Conservation (phyloP, 2,888 invertebrate species). For the Brachylomia viminalis region DNA sequence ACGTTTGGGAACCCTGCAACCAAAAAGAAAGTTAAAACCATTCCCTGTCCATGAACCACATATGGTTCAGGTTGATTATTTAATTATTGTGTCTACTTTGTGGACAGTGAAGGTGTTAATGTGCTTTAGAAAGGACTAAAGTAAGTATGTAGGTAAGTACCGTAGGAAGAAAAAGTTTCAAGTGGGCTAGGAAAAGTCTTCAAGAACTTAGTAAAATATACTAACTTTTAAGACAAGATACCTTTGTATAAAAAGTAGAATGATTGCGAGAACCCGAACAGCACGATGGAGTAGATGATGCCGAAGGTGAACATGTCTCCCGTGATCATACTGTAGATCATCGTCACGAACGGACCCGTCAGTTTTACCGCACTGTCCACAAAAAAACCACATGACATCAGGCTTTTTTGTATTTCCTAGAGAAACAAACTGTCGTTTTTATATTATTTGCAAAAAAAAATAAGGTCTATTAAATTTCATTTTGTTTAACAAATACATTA, state of each 20-base stretch:
- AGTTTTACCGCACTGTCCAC: conserved; percentile 95
- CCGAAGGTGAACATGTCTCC: conserved; percentile 99
- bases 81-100: too few species aligned
- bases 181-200: neutral
- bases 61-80: too few species aligned
- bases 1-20: conserved; percentile 94
- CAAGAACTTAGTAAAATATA: neutral
- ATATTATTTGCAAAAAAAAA: too few species aligned
- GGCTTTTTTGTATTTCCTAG: neutral
- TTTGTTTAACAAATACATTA: too few species aligned
- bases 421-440: neutral
- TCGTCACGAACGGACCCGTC: conserved; percentile 99
- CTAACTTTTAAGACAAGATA: neutral
- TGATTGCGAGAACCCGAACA: conserved; percentile 99
- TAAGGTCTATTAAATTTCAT: too few species aligned
- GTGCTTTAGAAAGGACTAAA: neutral
- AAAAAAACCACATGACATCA: neutral
- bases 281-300: conserved; percentile 98
- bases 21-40: neutral
- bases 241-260: conserved; percentile 98
- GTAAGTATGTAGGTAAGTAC: neutral
- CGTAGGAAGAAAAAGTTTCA: too few species aligned
- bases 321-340: conserved; percentile 99
- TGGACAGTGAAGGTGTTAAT: too few species aligned
- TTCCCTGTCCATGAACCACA: too few species aligned